Evolutionary conservation across 1,140 invertebrate species (phyloP).

Genomic region (Trichonephila inaurata): DNA sequence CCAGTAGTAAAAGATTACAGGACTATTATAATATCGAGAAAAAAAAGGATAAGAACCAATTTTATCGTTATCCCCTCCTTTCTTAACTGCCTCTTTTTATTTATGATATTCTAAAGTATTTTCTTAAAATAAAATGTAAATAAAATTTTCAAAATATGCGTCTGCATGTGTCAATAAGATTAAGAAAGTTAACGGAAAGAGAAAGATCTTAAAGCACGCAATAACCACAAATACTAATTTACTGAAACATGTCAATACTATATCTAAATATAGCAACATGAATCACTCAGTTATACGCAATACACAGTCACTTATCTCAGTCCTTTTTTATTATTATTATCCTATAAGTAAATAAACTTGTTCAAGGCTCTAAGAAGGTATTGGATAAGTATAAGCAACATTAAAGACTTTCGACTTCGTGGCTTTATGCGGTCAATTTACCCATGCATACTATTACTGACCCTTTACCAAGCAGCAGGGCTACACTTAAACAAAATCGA

Average conservation of each 20-base stretch:
- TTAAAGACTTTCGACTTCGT: neutral
- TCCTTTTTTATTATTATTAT: neutral
- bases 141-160: too few relatives aligned
- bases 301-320: neutral
- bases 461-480: neutral
- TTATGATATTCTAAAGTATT: too few relatives aligned
- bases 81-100: too few relatives aligned
- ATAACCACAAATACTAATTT: too few relatives aligned
- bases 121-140: too few relatives aligned
- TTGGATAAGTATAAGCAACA: neutral
- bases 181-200: too few relatives aligned
- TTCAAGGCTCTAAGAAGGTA: neutral
- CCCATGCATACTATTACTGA: neutral
- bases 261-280: neutral
- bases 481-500: neutral
- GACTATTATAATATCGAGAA: too few relatives aligned
- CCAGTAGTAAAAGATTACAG: too few relatives aligned
- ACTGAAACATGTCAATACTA: neutral
- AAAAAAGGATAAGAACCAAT: too few relatives aligned
- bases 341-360: neutral
- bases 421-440: neutral
- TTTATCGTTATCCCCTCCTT: too few relatives aligned
- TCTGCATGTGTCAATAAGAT: too few relatives aligned
- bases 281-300: neutral
- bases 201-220: too few relatives aligned